phyloP scores from a whole-genome alignment of 2,113 vertebrate species.

The Plecturocebus donacophilus region DNA sequence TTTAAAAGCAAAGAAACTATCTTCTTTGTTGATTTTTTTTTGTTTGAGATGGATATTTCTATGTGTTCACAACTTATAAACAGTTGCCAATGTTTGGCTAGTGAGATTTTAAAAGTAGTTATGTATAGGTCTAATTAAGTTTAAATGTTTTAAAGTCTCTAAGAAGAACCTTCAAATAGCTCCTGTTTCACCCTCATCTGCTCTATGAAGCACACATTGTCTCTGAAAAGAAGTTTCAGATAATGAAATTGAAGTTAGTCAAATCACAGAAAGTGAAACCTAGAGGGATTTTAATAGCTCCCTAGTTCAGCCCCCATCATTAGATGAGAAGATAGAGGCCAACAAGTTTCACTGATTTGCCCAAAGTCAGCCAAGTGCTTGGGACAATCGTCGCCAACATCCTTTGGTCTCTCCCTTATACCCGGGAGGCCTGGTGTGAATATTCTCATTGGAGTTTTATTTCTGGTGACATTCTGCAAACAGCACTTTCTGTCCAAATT shows the following conservation, averaged over 20 bases:
- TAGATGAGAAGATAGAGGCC: neutral
- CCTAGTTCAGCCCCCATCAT: neutral
- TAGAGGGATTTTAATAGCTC: neutral
- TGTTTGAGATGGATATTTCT: neutral
- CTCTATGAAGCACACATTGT: neutral
- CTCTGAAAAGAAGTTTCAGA: neutral
- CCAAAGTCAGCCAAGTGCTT: neutral
- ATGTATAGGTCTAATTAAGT: neutral
- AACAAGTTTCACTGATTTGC: neutral
- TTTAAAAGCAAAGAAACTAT: neutral
- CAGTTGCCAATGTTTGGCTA: neutral
- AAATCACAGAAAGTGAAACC: neutral
- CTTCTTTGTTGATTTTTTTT: neutral
- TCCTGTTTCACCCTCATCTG: neutral
- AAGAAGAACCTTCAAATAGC: neutral
- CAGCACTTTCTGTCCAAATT: neutral
- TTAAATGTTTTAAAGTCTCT: neutral
- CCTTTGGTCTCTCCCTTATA: neutral
- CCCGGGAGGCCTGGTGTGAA: neutral
- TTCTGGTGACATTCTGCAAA: neutral
- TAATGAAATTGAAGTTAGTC: neutral
- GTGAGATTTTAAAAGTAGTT: neutral
- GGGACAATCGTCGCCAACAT: neutral
- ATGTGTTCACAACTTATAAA: neutral
- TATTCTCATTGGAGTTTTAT: neutral